Percentiles rank a stretch among this genome's conserved stretches.
Evolutionary conservation across 2,113 vertebrate species (phyloP).

Genomic region (Enhydra lutris): DNA sequence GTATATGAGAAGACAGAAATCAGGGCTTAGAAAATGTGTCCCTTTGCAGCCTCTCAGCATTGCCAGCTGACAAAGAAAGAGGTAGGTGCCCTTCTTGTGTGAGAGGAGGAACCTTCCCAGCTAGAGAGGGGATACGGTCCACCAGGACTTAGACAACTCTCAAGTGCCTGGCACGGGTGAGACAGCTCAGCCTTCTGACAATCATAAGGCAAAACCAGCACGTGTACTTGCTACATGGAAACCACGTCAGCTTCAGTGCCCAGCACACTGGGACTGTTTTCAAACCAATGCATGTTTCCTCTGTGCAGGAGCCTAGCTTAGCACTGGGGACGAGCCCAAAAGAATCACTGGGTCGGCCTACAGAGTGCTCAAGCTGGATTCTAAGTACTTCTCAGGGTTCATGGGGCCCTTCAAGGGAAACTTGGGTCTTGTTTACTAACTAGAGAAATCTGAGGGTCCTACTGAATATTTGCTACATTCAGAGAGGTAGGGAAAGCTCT

Average conservation of each 20-base stretch:
- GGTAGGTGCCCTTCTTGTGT: neutral
- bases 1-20: conserved; percentile 5
- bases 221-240: neutral
- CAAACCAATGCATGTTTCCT: neutral
- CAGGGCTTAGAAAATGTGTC: neutral
- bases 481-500: neutral
- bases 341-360: neutral
- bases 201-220: neutral
- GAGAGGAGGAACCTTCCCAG: neutral
- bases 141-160: too few species aligned
- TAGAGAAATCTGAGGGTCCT: neutral
- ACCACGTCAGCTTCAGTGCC: neutral
- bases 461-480: neutral
- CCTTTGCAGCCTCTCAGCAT: neutral
- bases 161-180: fast-evolving
- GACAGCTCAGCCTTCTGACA: neutral
- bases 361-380: neutral
- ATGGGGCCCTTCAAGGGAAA: neutral
- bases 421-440: neutral
- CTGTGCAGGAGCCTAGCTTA: neutral
- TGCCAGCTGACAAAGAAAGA: neutral
- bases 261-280: neutral
- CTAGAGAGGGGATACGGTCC: neutral
- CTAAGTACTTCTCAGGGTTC: neutral
- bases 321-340: neutral